A percentile compares a stretch with the other conserved stretches of the same genome.
phyloP scores from a whole-genome alignment of 2,113 vertebrate species.

The Myodes glareolus region DNA sequence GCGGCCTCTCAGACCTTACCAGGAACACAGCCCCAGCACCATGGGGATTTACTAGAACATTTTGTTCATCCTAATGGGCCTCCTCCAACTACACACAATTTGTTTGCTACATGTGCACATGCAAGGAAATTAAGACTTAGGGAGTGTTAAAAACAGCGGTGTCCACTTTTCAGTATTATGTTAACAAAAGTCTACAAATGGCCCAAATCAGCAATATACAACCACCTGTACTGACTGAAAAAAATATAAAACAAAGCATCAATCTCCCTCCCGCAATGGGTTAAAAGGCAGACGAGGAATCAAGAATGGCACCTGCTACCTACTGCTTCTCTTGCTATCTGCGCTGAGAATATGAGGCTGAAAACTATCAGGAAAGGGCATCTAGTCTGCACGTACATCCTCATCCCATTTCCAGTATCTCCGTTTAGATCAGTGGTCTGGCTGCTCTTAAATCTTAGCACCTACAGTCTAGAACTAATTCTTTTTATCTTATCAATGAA shows the following conservation, averaged over 20 bases:
- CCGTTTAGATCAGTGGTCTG: conserved; percentile 45
- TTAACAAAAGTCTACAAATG: conserved; percentile 37
- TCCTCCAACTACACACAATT: not conserved
- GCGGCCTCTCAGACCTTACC: not conserved
- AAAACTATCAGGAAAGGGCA: conserved; percentile 24
- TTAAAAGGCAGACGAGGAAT: conserved; percentile 44
- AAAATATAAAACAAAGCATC: not conserved
- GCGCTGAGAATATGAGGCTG: not conserved
- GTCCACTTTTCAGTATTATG: conserved; percentile 5
- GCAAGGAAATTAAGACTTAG: not conserved
- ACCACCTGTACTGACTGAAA: not conserved
- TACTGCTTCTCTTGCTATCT: conserved; percentile 18
- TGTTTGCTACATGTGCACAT: not conserved
- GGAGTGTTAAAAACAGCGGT: not conserved
- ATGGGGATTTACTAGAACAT: not conserved
- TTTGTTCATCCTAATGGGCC: conserved; percentile 13
- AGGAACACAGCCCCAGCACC: not conserved
- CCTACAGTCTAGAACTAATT: conserved; percentile 44
- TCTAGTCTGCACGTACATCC: not conserved
- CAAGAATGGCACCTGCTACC: conserved; percentile 23
- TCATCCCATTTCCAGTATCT: conserved; percentile 46
- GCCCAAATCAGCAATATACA: not conserved
- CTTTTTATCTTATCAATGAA: conserved; percentile 67
- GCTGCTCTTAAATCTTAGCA: conserved; percentile 61
- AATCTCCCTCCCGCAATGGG: not conserved